Evolutionary conservation across 1,140 invertebrate species (phyloP).

Genomic region (Drosophila biarmipes): DNA sequence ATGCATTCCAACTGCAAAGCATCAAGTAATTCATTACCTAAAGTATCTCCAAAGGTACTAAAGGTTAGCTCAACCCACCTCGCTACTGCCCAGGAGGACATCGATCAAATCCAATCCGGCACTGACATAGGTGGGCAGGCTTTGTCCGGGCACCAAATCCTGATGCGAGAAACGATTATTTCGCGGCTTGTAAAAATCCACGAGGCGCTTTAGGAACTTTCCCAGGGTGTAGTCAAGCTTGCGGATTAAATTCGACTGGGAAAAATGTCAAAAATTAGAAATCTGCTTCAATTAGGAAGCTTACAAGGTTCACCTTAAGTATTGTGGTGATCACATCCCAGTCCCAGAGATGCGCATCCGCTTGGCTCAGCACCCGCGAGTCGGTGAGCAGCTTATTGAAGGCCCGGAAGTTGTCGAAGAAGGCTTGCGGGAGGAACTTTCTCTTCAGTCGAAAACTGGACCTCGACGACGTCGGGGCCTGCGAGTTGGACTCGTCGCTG

Average conservation of each 20-base stretch:
- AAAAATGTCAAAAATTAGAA: neutral
- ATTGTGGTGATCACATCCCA: conserved; percentile 93
- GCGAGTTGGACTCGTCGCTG: conserved; percentile 75
- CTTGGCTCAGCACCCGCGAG: conserved; percentile 90
- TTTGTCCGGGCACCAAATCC: conserved; percentile 86
- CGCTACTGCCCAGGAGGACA: conserved; percentile 87
- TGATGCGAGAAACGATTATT: conserved; percentile 93
- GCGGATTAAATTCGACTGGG: conserved; percentile 84
- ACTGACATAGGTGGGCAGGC: conserved; percentile 87
- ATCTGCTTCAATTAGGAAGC: neutral
- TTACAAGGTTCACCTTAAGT: conserved; percentile 87
- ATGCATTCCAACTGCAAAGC: conserved; percentile 85
- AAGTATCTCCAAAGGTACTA: no score
- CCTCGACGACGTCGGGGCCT: conserved; percentile 65
- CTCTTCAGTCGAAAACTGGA: conserved; percentile 77
- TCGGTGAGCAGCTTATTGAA: conserved; percentile 89
- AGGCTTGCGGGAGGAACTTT: conserved; percentile 72
- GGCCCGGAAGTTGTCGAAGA: conserved; percentile 85
- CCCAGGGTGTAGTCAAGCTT: conserved; percentile 91
- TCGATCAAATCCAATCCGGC: conserved; percentile 92
- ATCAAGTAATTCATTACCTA: no score
- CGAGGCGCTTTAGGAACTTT: conserved; percentile 91
- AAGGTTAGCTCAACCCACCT: conserved; percentile 61
- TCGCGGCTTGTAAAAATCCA: conserved; percentile 95
- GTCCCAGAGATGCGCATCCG: conserved; percentile 91